phyloP scores from a whole-genome alignment of 2,113 vertebrate species.

The Pongo pygmaeus region DNA sequence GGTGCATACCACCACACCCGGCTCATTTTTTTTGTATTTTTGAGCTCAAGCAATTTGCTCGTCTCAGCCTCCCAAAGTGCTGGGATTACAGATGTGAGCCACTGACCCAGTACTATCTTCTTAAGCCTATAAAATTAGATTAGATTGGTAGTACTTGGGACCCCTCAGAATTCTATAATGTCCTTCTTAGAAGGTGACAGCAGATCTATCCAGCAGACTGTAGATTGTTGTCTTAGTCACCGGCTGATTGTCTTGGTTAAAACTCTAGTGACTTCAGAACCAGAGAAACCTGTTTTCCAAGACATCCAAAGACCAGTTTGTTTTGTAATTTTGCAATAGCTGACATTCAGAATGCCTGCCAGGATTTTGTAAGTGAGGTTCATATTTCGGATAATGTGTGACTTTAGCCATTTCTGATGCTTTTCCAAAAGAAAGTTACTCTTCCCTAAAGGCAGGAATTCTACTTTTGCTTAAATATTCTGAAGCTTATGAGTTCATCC shows the following conservation, averaged over 20 bases:
- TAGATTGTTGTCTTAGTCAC: not conserved
- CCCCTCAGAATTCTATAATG: not conserved
- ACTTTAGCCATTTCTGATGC: not conserved
- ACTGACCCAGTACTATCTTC: not conserved
- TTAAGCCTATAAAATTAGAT: not conserved
- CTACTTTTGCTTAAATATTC: not conserved
- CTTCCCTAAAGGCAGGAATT: not conserved
- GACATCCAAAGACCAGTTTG: not conserved
- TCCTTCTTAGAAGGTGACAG: not conserved
- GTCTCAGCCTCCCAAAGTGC: too few relatives aligned
- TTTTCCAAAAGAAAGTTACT: not conserved
- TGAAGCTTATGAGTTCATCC: not conserved
- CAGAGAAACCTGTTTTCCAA: constrained; percentile 54
- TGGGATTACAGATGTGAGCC: too few relatives aligned
- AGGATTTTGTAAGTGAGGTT: not conserved
- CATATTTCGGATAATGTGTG: not conserved
- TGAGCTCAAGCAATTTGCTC: too few relatives aligned
- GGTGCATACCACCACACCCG: too few relatives aligned
- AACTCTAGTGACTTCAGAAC: not conserved
- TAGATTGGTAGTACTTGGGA: not conserved
- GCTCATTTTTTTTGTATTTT: too few relatives aligned
- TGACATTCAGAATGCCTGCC: not conserved
- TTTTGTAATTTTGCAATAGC: not conserved
- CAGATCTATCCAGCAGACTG: not conserved
- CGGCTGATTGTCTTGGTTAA: not conserved